These are phyloP conservation scores for Coregonus suidteri DNA, from an alignment of 2,797 vertebrate species.

Conservation along the genomic window DNA sequence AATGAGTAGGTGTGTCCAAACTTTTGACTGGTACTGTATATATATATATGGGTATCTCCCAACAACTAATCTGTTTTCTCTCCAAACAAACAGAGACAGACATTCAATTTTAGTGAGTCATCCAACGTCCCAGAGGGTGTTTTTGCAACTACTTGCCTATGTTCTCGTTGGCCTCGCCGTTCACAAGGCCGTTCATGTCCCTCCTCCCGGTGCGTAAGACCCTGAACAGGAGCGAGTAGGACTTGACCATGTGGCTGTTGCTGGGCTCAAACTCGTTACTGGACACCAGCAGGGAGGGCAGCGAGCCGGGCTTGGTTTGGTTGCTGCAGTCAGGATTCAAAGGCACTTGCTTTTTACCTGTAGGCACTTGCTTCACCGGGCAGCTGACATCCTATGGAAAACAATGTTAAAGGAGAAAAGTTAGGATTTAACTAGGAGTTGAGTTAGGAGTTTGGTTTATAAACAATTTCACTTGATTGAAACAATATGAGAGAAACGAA, in stretches of 20 bases:
- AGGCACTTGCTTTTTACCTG: constrained; percentile 99
- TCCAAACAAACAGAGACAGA: not conserved
- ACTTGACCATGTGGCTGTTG: constrained; percentile 99
- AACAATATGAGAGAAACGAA: no score
- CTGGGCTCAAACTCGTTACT: constrained; percentile 99
- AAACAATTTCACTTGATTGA: no score
- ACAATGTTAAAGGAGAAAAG: constrained; percentile 15
- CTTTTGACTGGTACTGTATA: no score
- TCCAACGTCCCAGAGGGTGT: not conserved
- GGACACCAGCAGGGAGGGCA: constrained; percentile 94
- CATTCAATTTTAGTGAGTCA: not conserved
- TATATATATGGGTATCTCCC: not conserved
- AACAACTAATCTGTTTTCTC: not conserved
- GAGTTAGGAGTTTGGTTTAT: not conserved
- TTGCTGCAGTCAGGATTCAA: constrained; percentile 97
- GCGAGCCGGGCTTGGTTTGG: constrained; percentile 93
- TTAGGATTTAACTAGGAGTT: no score
- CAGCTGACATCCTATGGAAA: constrained; percentile 94
- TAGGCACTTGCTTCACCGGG: constrained; percentile 99
- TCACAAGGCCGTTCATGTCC: constrained; percentile 87
- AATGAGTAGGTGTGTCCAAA: no score
- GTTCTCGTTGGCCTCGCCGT: constrained; percentile 95
- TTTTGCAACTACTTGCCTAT: constrained; percentile 78
- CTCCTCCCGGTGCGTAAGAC: constrained; percentile 91
- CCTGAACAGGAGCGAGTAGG: constrained; percentile 97